Percentiles rank a stretch among this genome's conserved stretches.
Evolutionary conservation across 1,140 invertebrate genomes (phyloP).

Genomic region (Physella acuta): DNA sequence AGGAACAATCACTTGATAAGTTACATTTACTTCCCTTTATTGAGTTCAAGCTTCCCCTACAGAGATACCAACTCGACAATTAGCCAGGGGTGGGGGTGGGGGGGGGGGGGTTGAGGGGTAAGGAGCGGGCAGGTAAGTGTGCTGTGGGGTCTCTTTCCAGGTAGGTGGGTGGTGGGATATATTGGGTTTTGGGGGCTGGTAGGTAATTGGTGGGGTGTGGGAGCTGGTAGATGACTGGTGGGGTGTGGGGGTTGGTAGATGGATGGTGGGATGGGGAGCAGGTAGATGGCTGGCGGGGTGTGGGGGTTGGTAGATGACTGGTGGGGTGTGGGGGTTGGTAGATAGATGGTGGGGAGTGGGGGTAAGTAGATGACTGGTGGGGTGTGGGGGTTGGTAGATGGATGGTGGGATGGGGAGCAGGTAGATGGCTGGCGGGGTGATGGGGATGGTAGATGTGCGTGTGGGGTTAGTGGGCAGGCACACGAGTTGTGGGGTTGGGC

Average conservation of each 20-base stretch:
- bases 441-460: neutral
- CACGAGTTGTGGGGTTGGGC: neutral
- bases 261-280: neutral
- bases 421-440: slow-evolving; percentile 10
- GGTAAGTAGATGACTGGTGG: slow-evolving; percentile 1
- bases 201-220: neutral
- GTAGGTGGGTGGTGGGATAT: neutral
- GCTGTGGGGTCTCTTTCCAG: neutral
- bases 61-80: no score
- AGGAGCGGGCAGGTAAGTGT: neutral
- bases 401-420: neutral
- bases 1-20: no score
- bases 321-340: neutral
- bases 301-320: neutral
- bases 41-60: no score
- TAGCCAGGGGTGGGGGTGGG: neutral
- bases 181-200: neutral
- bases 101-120: neutral
- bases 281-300: neutral
- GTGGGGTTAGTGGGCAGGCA: neutral
- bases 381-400: slow-evolving; percentile 9
- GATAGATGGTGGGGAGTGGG: neutral
- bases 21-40: no score
- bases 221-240: neutral
- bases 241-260: neutral